phyloP scores from a whole-genome alignment of 2,113 vertebrate species.

The Sialia sialis region DNA sequence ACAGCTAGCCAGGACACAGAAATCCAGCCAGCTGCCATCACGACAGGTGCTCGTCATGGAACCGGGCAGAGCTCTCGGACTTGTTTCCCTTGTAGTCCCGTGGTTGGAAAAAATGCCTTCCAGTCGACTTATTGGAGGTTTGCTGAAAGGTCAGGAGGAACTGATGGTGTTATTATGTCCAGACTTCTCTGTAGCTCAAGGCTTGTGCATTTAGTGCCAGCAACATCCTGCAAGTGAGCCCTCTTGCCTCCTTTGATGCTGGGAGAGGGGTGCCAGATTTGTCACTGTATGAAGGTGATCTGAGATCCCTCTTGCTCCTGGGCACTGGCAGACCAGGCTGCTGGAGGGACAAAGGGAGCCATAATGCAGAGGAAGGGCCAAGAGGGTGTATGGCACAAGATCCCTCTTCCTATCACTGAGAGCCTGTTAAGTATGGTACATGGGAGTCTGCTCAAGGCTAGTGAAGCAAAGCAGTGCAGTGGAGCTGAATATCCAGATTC shows the following conservation, averaged over 20 bases:
- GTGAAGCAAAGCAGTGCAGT: background rate
- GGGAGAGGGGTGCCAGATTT: background rate
- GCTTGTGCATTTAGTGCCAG: background rate
- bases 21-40: background rate
- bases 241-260: background rate
- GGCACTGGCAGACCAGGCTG: background rate
- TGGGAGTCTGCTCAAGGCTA: background rate
- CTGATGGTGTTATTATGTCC: background rate
- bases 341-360: background rate
- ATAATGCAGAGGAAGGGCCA: rapidly evolving
- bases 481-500: background rate
- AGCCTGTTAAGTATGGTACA: background rate
- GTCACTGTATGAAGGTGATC: background rate
- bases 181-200: background rate
- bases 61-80: rapidly evolving
- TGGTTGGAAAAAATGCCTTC: conserved; percentile 44
- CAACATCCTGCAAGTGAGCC: background rate
- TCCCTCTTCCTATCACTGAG: background rate
- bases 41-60: background rate
- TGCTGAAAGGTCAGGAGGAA: conserved; percentile 3
- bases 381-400: background rate
- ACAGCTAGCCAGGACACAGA: rapidly evolving
- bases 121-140: background rate
- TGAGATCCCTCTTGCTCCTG: background rate
- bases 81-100: background rate